Evolutionary conservation across 1,140 invertebrate genomes (phyloP).

Genomic region (Apis florea): DNA sequence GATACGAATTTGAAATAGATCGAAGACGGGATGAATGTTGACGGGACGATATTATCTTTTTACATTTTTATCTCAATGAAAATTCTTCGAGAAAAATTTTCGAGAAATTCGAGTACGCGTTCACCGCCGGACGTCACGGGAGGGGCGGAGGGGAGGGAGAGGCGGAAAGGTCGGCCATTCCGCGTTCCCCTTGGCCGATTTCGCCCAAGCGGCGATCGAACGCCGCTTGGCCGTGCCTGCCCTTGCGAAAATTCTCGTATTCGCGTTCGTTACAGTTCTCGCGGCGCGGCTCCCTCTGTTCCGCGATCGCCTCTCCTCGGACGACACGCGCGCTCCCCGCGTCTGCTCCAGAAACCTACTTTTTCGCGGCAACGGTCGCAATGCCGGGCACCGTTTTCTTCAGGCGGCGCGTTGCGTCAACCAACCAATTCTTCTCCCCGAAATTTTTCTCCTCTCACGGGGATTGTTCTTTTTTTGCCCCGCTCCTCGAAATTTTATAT

Average conservation of each 20-base stretch:
- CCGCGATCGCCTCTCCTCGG: constrained; percentile 21
- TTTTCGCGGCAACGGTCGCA: constrained; percentile 44
- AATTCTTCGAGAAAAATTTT: no score
- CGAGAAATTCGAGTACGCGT: no score
- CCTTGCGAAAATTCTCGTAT: constrained; percentile 49
- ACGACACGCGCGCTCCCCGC: constrained; percentile 8
- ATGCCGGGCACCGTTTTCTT: constrained; percentile 49
- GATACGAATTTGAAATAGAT: no score
- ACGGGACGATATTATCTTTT: no score
- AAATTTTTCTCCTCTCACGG: no score
- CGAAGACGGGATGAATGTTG: no score
- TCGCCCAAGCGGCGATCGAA: constrained; percentile 32
- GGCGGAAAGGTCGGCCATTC: constrained; percentile 5
- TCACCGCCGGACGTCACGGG: neutral
- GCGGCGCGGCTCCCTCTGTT: constrained; percentile 9
- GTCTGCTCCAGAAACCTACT: constrained; percentile 64
- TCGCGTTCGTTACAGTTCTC: constrained; percentile 33
- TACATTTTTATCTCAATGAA: no score
- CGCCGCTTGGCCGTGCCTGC: constrained; percentile 18
- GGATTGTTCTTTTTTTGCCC: no score
- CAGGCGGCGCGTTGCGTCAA: no score
- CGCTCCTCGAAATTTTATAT: no score
- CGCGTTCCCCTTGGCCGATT: constrained; percentile 61
- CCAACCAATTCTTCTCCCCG: no score
- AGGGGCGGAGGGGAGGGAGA: fast-evolving